Conservation (phyloP, 2,113 vertebrate species). For the Zosterops borbonicus region DNA sequence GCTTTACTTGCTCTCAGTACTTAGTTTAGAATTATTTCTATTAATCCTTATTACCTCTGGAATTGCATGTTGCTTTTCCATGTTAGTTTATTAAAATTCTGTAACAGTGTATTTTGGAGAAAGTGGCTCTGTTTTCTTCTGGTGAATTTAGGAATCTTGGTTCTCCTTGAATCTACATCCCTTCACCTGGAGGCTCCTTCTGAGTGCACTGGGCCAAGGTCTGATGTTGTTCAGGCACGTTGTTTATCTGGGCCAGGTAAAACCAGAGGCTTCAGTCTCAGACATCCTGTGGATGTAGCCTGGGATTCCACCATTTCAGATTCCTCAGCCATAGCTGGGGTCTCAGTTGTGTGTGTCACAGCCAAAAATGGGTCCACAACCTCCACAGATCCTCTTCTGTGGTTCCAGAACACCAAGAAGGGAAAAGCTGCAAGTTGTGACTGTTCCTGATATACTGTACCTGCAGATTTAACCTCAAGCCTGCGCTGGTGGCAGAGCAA, state of each 20-base stretch:
- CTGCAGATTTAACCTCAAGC: background rate
- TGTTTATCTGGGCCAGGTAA: background rate
- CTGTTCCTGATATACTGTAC: background rate
- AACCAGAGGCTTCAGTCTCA: background rate
- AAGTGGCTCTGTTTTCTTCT: background rate
- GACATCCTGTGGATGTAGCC: background rate
- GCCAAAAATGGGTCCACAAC: fast-evolving
- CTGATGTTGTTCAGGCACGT: background rate
- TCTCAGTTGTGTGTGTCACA: background rate
- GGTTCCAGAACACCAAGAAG: background rate
- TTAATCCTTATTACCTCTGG: background rate
- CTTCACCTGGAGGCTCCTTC: background rate
- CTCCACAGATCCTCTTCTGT: background rate
- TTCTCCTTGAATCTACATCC: background rate
- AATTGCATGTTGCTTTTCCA: background rate
- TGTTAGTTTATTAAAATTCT: background rate
- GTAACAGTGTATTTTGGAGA: background rate
- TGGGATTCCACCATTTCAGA: background rate
- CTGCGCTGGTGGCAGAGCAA: background rate
- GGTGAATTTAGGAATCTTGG: background rate
- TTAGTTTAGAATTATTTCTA: background rate
- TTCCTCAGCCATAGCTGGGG: background rate
- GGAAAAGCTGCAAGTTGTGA: fast-evolving
- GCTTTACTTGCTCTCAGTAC: background rate
- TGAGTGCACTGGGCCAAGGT: background rate